These are phyloP conservation scores for Brachionichthys hirsutus DNA, from an alignment of 2,113 vertebrate species.

Conservation along the genomic window DNA sequence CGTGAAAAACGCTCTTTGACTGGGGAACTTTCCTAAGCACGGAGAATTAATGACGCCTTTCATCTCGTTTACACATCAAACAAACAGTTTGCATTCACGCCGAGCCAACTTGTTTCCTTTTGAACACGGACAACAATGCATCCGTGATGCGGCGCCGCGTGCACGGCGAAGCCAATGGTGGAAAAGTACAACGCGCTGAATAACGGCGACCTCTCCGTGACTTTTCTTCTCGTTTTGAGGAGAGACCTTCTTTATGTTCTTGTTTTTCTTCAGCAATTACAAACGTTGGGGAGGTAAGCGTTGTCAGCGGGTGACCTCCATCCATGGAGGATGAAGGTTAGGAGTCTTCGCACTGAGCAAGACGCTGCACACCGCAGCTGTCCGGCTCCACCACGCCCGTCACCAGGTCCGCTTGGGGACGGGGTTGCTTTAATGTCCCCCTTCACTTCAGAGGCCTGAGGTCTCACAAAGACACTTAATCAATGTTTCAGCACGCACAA, in stretches of 20 bases:
- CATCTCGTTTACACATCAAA: conserved; percentile 35
- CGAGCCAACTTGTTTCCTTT: conserved; percentile 36
- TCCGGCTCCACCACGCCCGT: too few species aligned
- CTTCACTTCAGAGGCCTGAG: neutral
- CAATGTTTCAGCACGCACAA: neutral
- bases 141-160: neutral
- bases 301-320: too few species aligned
- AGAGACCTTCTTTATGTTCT: too few species aligned
- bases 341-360: too few species aligned
- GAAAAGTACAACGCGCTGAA: conserved; percentile 43
- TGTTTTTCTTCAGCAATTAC: too few species aligned
- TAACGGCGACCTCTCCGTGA: neutral
- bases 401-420: too few species aligned
- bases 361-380: too few species aligned
- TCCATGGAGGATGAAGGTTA: too few species aligned
- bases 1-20: conserved; percentile 21
- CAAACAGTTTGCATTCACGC: conserved; percentile 36
- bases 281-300: too few species aligned
- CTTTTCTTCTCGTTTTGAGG: too few species aligned
- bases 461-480: neutral
- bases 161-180: neutral
- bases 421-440: neutral
- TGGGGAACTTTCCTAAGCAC: conserved; percentile 49
- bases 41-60: conserved; percentile 31
- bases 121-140: conserved; percentile 19